Evolutionary conservation across 2,113 vertebrate genomes (phyloP).

Genomic region (Erythrocercus mccallii): DNA sequence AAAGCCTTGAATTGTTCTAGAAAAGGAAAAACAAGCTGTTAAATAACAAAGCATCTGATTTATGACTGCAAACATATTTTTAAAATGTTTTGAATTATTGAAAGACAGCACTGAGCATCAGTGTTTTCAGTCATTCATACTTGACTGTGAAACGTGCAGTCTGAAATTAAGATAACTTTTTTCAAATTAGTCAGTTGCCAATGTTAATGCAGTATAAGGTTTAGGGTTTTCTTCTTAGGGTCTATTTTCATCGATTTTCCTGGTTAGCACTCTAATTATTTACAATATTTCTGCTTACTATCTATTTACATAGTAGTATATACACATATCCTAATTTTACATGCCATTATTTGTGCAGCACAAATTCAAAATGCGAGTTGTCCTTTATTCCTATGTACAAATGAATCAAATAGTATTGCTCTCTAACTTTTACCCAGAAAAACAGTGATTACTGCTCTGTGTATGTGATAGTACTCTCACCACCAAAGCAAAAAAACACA

Average conservation of each 20-base stretch:
- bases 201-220: background rate
- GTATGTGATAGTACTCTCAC: background rate
- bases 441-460: background rate
- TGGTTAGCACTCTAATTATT: background rate
- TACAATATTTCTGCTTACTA: background rate
- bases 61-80: background rate
- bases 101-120: background rate
- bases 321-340: background rate
- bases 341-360: background rate
- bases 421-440: background rate
- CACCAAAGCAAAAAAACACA: rapidly evolving
- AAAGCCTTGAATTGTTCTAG: background rate
- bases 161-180: background rate
- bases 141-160: background rate
- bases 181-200: background rate
- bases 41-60: background rate
- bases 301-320: background rate
- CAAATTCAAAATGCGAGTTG: background rate
- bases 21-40: background rate
- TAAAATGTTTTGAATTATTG: background rate
- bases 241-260: background rate
- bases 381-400: background rate
- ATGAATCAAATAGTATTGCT: background rate
- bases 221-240: background rate
- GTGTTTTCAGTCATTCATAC: background rate